Base-by-base conservation (phyloP, 2,113 vertebrate genomes). In the Rhipidura dahli region DNA sequence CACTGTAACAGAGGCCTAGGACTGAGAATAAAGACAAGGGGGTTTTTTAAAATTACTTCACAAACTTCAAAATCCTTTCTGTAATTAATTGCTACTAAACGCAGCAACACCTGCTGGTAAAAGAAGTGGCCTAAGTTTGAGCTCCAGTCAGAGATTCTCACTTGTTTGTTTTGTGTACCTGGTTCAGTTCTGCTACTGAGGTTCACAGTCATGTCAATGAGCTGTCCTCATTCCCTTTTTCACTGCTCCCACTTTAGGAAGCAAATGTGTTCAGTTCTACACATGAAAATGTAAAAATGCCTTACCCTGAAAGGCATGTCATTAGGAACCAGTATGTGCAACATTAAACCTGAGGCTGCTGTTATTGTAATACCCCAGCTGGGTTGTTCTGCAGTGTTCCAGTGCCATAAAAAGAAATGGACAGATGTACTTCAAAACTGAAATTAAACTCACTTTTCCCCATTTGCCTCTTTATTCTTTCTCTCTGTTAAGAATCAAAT, bases 61-160 rank as follows among this genome's bases (percentile, higher is more conserved):
- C 19, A 31, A 31, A 21, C 21, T 66, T 68, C 60, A 87, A 63
- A 87, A 61, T 7, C 3, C 14, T 72, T 76, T 66, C 13, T 13
- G 19, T 20, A 30, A 69, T 33, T 30, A 75, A 45, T 30, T 70
- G 51, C 39, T 78, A 42, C 50, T 56, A 83, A 81, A 82, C 50
- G 89, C n/a, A 82, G 77, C 15, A 59, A 90, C 90, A 97, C 37
- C 94, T 97, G 37, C 78, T 93, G 96, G 69, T 26, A 50, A 83
- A 76, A 9, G 5, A 92, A 56, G 19, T 11, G 23, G 28, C 33
- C 23, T 39, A 27, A 42, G n/a, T 53, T 83, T 33, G 40, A 75
- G 54, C 68, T 23, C 33, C n/a, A 64, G 0, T 19, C 23, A 60
- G 75, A 71, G 13, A 40, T 30, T 59, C 28, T 17, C 13, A 2